Evolutionary conservation across 2,888 invertebrate species (phyloP).

Genomic region (Artemia sinica): DNA sequence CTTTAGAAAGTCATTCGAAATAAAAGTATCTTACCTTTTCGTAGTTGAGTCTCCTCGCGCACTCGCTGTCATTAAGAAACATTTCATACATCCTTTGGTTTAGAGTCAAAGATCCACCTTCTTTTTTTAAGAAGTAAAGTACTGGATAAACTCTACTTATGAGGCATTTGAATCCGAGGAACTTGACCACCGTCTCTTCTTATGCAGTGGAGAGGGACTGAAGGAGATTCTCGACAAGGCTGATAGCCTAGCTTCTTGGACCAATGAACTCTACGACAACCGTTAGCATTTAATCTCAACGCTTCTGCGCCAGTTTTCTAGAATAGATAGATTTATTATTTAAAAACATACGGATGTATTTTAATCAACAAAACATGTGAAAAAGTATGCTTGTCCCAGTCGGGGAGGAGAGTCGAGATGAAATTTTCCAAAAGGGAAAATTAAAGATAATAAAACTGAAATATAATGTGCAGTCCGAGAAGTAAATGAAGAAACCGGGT

Average conservation of each 20-base stretch:
- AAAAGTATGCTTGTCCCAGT: too few species aligned
- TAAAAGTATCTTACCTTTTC: not conserved
- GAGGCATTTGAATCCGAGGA: not conserved
- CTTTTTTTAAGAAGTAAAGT: not conserved
- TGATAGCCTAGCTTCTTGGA: not conserved
- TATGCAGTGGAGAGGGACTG: not conserved
- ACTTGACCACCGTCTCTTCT: slow-evolving; percentile 4
- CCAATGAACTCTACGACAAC: not conserved
- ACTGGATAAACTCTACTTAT: not conserved
- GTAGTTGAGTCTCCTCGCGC: not conserved
- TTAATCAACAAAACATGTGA: too few species aligned
- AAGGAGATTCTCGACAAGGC: not conserved
- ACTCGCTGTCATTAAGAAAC: not conserved
- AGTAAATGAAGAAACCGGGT: too few species aligned
- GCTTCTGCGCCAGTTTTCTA: slow-evolving; percentile 1
- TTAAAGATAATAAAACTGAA: too few species aligned
- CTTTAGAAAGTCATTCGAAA: too few species aligned
- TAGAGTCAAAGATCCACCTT: not conserved
- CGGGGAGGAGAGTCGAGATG: too few species aligned
- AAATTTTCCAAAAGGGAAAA: too few species aligned
- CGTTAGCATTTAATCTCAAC: not conserved
- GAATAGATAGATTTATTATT: not conserved
- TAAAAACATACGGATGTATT: too few species aligned
- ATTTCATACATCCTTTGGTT: not conserved
- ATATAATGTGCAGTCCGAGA: too few species aligned